Percentiles rank a stretch among this genome's conserved stretches.
These are phyloP conservation scores for Hymenopus coronatus DNA, from an alignment of 2,888 invertebrate genomes.

Conservation along the genomic window DNA sequence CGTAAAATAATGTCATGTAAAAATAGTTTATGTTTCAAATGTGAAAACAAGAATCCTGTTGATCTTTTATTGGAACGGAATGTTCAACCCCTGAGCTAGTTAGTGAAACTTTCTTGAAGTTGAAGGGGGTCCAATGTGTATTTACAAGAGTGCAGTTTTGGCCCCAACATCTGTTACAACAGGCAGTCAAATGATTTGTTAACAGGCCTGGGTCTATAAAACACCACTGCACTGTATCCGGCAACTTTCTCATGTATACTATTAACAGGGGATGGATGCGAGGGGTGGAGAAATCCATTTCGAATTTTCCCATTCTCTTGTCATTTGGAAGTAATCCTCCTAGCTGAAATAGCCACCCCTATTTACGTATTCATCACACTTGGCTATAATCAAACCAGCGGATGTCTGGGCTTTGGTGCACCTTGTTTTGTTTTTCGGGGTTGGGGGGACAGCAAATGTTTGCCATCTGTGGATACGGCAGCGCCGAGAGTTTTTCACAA, in stretches of 20 bases:
- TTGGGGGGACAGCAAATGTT: not conserved
- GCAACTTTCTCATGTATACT: not conserved
- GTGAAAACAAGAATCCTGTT: too few relatives aligned
- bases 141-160: not conserved
- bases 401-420: not conserved
- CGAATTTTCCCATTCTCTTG: slow-evolving; percentile 27
- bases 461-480: not conserved
- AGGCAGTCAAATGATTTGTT: not conserved
- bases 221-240: not conserved
- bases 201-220: not conserved
- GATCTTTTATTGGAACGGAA: too few relatives aligned
- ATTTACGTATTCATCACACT: slow-evolving; percentile 13
- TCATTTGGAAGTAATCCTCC: slow-evolving; percentile 28
- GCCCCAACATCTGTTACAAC: not conserved
- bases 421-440: not conserved
- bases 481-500: not conserved
- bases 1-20: too few relatives aligned
- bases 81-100: too few relatives aligned
- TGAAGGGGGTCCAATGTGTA: too few relatives aligned
- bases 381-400: not conserved
- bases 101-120: too few relatives aligned
- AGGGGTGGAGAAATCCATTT: slow-evolving; percentile 6
- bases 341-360: slow-evolving; percentile 8
- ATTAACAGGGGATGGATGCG: not conserved
- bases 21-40: too few relatives aligned